phyloP scores from a whole-genome alignment of 2,797 vertebrate genomes.

The Malacoctenus gilli region DNA sequence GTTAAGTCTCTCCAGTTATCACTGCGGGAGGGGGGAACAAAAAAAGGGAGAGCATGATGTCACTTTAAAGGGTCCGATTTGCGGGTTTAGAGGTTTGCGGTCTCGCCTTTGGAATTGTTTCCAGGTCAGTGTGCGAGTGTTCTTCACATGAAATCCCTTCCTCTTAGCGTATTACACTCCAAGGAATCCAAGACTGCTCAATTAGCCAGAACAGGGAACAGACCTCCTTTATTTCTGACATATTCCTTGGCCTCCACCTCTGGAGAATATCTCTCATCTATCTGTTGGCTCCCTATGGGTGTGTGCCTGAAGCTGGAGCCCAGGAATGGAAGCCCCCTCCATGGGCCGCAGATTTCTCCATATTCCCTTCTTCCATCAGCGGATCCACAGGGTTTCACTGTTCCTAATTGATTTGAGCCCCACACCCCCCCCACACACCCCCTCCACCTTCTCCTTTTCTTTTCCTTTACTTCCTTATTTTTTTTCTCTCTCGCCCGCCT shows the following conservation, averaged over 20 bases:
- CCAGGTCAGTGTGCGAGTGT: slow-evolving; percentile 61
- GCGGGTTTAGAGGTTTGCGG: slow-evolving; percentile 49
- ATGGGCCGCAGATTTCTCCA: slow-evolving; percentile 66
- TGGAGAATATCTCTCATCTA: slow-evolving; percentile 82
- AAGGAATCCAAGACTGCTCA: slow-evolving; percentile 85
- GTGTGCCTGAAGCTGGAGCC: slow-evolving; percentile 77
- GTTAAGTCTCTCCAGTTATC: slow-evolving; percentile 68
- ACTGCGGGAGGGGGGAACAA: slow-evolving; percentile 38
- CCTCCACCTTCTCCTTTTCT: slow-evolving; percentile 23
- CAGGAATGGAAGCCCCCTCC: slow-evolving; percentile 75
- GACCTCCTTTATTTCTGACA: slow-evolving; percentile 84
- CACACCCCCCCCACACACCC: slow-evolving; percentile 7
- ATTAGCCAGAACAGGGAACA: slow-evolving; percentile 87
- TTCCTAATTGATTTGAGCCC: slow-evolving; percentile 82
- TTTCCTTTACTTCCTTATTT: slow-evolving; percentile 19
- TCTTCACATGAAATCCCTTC: slow-evolving; percentile 36
- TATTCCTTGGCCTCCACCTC: slow-evolving; percentile 69
- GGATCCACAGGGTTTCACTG: slow-evolving; percentile 75
- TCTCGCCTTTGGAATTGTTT: slow-evolving; percentile 52
- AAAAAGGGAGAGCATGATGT: slow-evolving; percentile 19
- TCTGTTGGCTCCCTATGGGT: slow-evolving; percentile 80
- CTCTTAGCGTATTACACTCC: slow-evolving; percentile 66
- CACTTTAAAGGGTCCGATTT: slow-evolving; percentile 42
- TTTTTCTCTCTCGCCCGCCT: slow-evolving; percentile 32
- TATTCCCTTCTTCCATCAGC: slow-evolving; percentile 73